Conservation (phyloP, 2,888 invertebrate genomes). For the Megalurothrips usitatus region DNA sequence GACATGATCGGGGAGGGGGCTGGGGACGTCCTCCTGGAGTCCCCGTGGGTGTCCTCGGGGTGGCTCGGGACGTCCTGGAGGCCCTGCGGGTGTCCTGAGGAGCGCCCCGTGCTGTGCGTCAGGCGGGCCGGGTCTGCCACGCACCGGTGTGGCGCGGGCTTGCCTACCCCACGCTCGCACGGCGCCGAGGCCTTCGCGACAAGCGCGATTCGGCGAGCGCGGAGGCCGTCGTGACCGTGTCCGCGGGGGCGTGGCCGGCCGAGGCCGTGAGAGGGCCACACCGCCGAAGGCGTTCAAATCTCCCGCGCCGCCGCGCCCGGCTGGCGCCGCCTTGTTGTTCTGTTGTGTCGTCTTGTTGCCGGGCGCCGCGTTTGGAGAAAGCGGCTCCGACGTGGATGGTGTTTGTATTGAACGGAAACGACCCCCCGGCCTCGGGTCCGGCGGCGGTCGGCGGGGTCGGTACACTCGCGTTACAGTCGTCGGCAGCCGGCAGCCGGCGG, state of each 20-base stretch:
- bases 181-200: no score
- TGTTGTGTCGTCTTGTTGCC: not conserved
- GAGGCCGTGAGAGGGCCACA: not conserved
- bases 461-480: not conserved
- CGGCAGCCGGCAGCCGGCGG: not conserved
- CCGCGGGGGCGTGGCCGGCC: conserved; percentile 8
- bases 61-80: no score
- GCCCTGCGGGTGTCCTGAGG: no score
- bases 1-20: no score
- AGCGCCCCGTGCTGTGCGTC: no score
- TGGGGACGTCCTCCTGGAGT: no score
- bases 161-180: no score
- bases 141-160: no score
- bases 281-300: conserved; percentile 12
- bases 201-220: no score
- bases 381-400: not conserved
- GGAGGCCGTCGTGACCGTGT: not conserved
- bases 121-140: no score
- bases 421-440: not conserved
- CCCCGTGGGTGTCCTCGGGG: no score
- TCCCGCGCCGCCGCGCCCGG: not conserved
- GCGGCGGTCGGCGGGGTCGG: not conserved
- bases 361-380: conserved; percentile 3
- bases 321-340: not conserved
- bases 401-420: conserved; percentile 19